Evolutionary conservation across 2,797 vertebrate genomes (phyloP).

Genomic region (Esox lucius): DNA sequence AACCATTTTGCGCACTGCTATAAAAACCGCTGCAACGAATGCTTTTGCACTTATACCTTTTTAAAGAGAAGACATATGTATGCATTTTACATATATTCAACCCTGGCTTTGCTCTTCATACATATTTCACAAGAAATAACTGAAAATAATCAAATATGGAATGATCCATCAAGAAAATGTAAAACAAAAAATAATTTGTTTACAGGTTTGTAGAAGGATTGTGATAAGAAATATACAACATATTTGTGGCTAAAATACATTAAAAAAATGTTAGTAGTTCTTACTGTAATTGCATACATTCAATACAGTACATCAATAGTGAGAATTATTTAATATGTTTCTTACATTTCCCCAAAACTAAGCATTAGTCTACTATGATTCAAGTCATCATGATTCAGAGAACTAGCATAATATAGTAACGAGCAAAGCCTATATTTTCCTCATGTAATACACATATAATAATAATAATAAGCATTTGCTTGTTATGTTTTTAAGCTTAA

Average conservation of each 20-base stretch:
- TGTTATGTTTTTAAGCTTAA: background rate
- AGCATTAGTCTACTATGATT: conserved; percentile 6
- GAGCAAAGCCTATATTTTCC: conserved; percentile 4
- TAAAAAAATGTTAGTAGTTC: conserved; percentile 38
- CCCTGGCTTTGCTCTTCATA: conserved; percentile 16
- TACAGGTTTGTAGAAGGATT: conserved; percentile 7
- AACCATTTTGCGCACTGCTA: background rate
- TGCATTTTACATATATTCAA: conserved; percentile 35
- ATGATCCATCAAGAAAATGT: conserved; percentile 5
- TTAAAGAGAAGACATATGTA: conserved; percentile 5
- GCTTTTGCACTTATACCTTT: background rate
- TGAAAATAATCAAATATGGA: conserved; percentile 31
- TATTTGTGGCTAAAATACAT: conserved; percentile 20
- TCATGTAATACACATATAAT: conserved; percentile 20
- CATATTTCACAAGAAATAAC: conserved; percentile 52
- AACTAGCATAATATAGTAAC: conserved; percentile 26
- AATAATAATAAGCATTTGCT: background rate
- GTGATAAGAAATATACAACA: conserved; percentile 18
- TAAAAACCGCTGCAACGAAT: background rate
- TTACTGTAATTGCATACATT: conserved; percentile 37
- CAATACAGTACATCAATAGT: conserved; percentile 30
- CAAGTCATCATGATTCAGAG: background rate
- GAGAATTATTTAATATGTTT: conserved; percentile 36
- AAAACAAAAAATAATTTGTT: conserved; percentile 21
- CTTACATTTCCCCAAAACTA: conserved; percentile 1